Base-by-base conservation (phyloP, 2,888 invertebrate genomes). In the Oxytorus armatus region DNA sequence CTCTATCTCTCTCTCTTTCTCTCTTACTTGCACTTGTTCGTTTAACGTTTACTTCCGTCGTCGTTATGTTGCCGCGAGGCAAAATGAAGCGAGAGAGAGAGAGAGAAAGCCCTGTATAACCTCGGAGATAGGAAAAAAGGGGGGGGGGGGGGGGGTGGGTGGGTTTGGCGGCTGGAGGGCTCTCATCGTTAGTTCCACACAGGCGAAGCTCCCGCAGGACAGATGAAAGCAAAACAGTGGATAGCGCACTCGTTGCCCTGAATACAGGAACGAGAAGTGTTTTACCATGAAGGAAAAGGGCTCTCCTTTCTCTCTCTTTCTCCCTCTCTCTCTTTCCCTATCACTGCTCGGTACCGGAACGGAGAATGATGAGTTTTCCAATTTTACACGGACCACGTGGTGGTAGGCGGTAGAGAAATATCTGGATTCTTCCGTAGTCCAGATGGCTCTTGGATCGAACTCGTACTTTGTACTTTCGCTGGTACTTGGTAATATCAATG, bases 161-260 rank as follows among this genome's bases (percentile, higher is more conserved):
- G 57, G 5, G 29, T 4, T 29, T 29, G 29, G 29, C 5, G 29
- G 29, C 5, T 29, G 29, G 3, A 5, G 29, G 65, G 14, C 39
- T 68, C 39, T 25, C 66, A 63, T 78, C 88, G 87, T 88, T 87
- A 88, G 86, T 81, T 82, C 76, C 75, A 77, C 77, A 42, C 25
- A 42, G 36, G 53, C 55, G 36, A 63, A 79, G 57, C 63, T 63
- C 33, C 49, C 61, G 53, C 77, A 75, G 84, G 85, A 86, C 85
- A 82, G 88, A 88, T 86, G 88, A 88, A 88, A 81, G 88, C 86
- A 86, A 89, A 89, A 89, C 87, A 87, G 84, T 75, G 84, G 51
- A n/a, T n/a, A 21, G 66, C 81, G 69, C 82, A 82, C 82, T 85
- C 85, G 85, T 84, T 85, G 82, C 75, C 85, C 83, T 79, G 82